Evolutionary conservation across 2,888 invertebrate species (phyloP).

Genomic region (Diarsia dahlii): DNA sequence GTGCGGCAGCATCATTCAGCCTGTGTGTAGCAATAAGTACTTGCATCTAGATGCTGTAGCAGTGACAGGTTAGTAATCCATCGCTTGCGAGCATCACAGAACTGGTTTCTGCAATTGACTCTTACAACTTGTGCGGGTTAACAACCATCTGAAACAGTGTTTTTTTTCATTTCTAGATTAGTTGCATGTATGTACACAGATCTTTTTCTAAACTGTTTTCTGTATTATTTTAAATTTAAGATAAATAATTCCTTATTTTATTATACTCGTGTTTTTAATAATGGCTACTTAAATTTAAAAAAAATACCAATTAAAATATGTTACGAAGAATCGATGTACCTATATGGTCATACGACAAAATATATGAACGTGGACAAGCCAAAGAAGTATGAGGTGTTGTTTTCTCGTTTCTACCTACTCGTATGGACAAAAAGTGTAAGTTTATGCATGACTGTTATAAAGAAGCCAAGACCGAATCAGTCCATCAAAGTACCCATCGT

Average conservation of each 20-base stretch:
- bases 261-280: no score
- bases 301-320: no score
- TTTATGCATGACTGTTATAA: background rate
- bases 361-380: no score
- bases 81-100: slow-evolving; percentile 59
- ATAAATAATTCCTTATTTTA: background rate
- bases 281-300: no score
- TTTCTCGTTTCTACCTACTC: background rate
- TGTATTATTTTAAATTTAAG: background rate
- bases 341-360: no score
- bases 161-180: slow-evolving; percentile 41
- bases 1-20: slow-evolving; percentile 61
- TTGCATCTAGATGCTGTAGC: slow-evolving; percentile 59
- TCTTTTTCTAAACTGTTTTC: background rate
- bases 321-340: no score
- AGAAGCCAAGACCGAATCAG: background rate
- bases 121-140: slow-evolving; percentile 61
- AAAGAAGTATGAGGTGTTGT: background rate
- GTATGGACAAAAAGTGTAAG: background rate
- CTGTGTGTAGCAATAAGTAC: slow-evolving; percentile 63
- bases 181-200: background rate
- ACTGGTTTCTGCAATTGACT: slow-evolving; percentile 64
- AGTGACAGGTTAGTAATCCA: slow-evolving; percentile 65
- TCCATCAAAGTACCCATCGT: background rate
- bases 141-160: slow-evolving; percentile 47